Conservation (phyloP, 2,797 vertebrate genomes). For the Limosa lapponica region DNA sequence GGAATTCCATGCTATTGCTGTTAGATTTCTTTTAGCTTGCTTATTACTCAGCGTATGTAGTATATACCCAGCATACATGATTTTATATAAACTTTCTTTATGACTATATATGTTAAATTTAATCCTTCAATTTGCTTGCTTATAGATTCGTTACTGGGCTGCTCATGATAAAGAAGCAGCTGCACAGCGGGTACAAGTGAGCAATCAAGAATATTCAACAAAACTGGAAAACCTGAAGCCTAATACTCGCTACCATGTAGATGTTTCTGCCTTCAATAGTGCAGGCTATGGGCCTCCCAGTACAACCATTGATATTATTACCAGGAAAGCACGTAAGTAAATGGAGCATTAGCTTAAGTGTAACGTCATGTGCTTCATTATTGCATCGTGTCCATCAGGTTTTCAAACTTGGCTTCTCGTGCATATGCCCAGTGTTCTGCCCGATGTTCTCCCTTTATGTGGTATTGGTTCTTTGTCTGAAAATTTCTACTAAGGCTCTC, state of each 20-base stretch:
- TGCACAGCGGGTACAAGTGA: slow-evolving; percentile 81
- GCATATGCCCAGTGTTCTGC: neutral
- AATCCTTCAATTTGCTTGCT: neutral
- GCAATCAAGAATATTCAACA: slow-evolving; percentile 86
- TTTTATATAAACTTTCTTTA: neutral
- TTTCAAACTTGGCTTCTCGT: neutral
- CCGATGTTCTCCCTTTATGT: neutral
- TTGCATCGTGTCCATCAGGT: neutral
- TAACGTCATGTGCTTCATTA: neutral
- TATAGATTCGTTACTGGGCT: slow-evolving; percentile 92
- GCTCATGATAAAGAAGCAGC: slow-evolving; percentile 86
- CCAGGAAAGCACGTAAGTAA: slow-evolving; percentile 93
- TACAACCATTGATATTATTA: slow-evolving; percentile 78
- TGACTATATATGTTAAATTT: neutral
- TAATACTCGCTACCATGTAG: slow-evolving; percentile 86
- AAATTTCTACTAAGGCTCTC: neutral
- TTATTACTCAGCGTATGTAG: neutral
- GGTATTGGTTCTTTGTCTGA: neutral
- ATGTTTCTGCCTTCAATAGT: slow-evolving; percentile 90
- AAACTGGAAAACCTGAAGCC: slow-evolving; percentile 89
- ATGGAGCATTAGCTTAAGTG: neutral
- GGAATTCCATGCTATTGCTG: neutral
- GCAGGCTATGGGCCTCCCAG: slow-evolving; percentile 92
- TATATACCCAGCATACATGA: neutral
- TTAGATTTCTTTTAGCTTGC: neutral